Percentiles rank a stretch among this genome's conserved stretches.
These are phyloP conservation scores for Azemiops feae DNA, from an alignment of 2,113 vertebrate species.

Conservation along the genomic window DNA sequence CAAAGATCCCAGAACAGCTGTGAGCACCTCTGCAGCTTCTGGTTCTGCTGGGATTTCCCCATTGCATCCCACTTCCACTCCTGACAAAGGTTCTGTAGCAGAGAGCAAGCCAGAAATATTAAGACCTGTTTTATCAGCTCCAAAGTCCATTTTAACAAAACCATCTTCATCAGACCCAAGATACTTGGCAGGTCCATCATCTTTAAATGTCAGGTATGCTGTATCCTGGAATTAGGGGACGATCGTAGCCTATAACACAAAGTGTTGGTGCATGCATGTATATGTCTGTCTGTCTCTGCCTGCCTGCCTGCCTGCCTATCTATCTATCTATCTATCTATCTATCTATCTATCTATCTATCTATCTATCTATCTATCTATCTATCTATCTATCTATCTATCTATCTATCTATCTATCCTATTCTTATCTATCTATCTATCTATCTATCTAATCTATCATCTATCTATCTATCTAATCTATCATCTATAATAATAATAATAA, in stretches of 20 bases:
- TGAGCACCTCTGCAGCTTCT: constrained; percentile 62
- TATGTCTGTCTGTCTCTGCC: neutral
- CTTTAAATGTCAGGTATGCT: constrained; percentile 77
- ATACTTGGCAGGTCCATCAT: constrained; percentile 69
- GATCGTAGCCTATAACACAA: neutral
- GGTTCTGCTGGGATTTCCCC: neutral
- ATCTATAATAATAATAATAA: too few relatives aligned
- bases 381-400: too few relatives aligned
- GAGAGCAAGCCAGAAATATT: constrained; percentile 59
- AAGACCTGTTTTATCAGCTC: constrained; percentile 65
- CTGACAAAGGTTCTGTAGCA: constrained; percentile 28
- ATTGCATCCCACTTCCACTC: constrained; percentile 22
- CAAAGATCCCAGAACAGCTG: constrained; percentile 87
- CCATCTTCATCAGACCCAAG: constrained; percentile 78
- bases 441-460: too few relatives aligned
- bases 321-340: too few relatives aligned
- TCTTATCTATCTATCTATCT: too few relatives aligned
- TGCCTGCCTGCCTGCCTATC: fast-evolving
- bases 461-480: too few relatives aligned
- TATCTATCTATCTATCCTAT: too few relatives aligned
- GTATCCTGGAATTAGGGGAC: neutral
- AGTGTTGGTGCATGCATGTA: neutral
- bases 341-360: too few relatives aligned
- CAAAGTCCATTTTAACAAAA: constrained; percentile 90
- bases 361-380: too few relatives aligned